Evolutionary conservation across 2,888 invertebrate genomes (phyloP), one percentile per base, ranked within the genome.

Genomic region (Carterocephalus palaemon): DNA sequence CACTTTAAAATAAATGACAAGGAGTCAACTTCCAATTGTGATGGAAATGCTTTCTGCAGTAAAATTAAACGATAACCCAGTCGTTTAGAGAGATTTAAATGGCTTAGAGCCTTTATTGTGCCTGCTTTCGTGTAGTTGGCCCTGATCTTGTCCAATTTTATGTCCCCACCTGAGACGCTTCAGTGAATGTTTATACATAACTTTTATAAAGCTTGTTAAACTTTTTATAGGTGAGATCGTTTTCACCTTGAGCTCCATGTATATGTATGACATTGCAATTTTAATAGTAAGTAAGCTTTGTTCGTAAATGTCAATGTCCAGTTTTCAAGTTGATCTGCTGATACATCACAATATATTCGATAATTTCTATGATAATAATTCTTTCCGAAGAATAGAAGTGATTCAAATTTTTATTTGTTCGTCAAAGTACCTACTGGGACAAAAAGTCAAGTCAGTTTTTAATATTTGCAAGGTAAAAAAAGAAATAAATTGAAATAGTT

Each of bases 41-140:
- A 86, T 85, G 83, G 85, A 84, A 85, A 85, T 82, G 78, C 77
- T 83, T 79, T 83, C 80, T 84, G 85, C 84, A 85, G 84, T 86
- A 84, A 85, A 86, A 85, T 84, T 83, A 85, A 84, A 86, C 84
- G 79, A 85, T 85, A 85, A 84, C 78, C 68, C 76, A 65, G 78
- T 74, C 83, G 81, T 83, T 85, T 82, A 81, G 82, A 71, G 77
- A 75, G 79, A 79, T 84, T 84, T 83, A 82, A 85, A 78, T 77
- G 73, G 81, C 72, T 79, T 74, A 80, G 72, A 60, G 50, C 56
- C 77, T 83, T 85, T 84, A 84, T 84, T 75, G 77, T 70, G 56
- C 63, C 72, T 69, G 61, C 68, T 71, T 75, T 72, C 72, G 72
- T 70, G 64, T 63, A 66, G 69, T 64, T 51, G 66, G 60, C 66